Conservation (phyloP, 2,113 vertebrate genomes). For the Chionomys nivalis region DNA sequence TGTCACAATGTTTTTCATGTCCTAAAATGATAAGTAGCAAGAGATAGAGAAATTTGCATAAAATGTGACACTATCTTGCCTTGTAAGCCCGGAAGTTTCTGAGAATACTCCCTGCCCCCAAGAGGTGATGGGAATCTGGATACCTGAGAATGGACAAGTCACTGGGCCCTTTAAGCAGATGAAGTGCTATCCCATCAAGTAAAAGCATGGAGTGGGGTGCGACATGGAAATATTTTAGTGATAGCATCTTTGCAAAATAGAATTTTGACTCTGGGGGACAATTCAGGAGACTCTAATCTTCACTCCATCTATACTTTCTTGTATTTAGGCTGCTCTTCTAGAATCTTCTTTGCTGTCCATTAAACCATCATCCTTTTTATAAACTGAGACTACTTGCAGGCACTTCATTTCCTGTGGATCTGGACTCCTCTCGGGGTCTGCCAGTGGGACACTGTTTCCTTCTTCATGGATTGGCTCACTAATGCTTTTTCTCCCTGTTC, state of each 20-base stretch:
- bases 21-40: neutral
- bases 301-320: neutral
- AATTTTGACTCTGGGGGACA: neutral
- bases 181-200: neutral
- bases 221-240: conserved; percentile 9
- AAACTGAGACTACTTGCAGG: neutral
- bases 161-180: neutral
- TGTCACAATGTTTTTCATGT: neutral
- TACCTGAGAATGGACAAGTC: neutral
- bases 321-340: neutral
- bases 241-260: conserved; percentile 21
- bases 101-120: neutral
- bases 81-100: conserved; percentile 19
- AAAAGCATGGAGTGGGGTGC: neutral
- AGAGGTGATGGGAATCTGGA: neutral
- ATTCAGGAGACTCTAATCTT: neutral
- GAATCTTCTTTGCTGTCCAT: neutral
- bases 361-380: neutral
- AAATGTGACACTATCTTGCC: neutral
- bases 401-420: neutral
- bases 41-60: neutral
- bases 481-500: neutral
- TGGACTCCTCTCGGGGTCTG: neutral
- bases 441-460: too few species aligned
- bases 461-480: neutral